phyloP scores from a whole-genome alignment of 2,888 invertebrate species.

The Pyrochroa serraticornis region DNA sequence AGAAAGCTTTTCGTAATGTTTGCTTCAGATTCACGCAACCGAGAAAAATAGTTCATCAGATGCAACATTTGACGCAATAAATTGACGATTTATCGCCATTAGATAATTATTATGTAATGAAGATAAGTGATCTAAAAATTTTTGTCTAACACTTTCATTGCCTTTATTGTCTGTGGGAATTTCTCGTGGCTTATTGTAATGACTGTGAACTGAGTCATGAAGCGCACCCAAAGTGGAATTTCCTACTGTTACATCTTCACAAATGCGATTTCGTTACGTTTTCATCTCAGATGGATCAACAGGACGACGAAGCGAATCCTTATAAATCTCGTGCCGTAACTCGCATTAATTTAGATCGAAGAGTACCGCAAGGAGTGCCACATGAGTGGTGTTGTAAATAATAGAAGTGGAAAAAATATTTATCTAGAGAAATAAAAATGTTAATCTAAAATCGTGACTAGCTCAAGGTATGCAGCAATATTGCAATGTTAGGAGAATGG shows the following conservation, averaged over 20 bases:
- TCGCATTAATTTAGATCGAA: too few species aligned
- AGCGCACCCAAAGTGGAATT: constrained; percentile 6
- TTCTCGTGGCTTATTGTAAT: constrained; percentile 28
- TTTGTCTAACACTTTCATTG: constrained; percentile 23
- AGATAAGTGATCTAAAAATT: neutral
- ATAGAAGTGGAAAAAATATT: constrained; percentile 16
- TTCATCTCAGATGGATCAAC: neutral
- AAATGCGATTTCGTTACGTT: neutral
- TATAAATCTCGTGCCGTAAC: too few species aligned
- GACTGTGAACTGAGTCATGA: constrained; percentile 27
- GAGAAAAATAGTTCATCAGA: too few species aligned
- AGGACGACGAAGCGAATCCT: too few species aligned
- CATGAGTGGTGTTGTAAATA: constrained; percentile 1
- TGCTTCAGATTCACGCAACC: too few species aligned
- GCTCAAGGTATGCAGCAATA: constrained; percentile 26
- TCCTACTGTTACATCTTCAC: constrained; percentile 4
- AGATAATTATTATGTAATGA: neutral
- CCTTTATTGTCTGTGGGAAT: constrained; percentile 19
- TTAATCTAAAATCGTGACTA: constrained; percentile 22
- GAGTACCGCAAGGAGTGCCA: constrained; percentile 19
- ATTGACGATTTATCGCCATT: neutral
- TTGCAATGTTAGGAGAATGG: constrained; percentile 21
- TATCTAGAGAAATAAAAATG: constrained; percentile 6
- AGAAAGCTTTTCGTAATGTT: too few species aligned
- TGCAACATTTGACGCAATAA: too few species aligned